Evolutionary conservation across 2,888 invertebrate species (phyloP).

Genomic region (Drosophila paranaensis): DNA sequence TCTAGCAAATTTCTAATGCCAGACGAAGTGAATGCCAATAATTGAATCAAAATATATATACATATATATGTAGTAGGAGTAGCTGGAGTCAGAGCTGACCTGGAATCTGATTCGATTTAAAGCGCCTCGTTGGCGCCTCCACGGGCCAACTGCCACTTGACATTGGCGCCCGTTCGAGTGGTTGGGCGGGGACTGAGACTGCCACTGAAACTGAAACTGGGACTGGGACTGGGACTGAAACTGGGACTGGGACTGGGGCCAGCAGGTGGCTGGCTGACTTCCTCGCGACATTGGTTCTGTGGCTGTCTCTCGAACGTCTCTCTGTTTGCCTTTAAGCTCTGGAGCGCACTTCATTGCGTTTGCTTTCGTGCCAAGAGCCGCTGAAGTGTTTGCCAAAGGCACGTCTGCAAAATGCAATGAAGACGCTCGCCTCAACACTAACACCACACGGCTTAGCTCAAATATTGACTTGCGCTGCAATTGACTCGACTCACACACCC

Average conservation of each 20-base stretch:
- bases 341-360: constrained; percentile 58
- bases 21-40: constrained; percentile 26
- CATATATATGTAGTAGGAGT: not conserved
- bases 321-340: constrained; percentile 59
- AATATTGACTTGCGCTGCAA: constrained; percentile 56
- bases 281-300: constrained; percentile 17
- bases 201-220: too few species aligned
- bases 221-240: too few species aligned
- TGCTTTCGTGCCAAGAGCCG: constrained; percentile 48
- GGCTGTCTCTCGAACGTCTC: constrained; percentile 13
- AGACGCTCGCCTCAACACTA: constrained; percentile 11
- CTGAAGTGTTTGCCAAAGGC: constrained; percentile 63
- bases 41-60: constrained; percentile 55
- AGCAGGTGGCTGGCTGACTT: constrained; percentile 20
- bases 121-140: constrained; percentile 32
- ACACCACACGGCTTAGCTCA: constrained; percentile 23
- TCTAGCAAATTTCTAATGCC: constrained; percentile 18
- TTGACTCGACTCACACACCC: constrained; percentile 5
- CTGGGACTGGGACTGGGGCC: too few species aligned
- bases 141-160: constrained; percentile 37
- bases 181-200: not conserved
- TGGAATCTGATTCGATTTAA: constrained; percentile 50
- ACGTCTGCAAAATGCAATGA: constrained; percentile 39
- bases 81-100: not conserved
- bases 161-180: constrained; percentile 37